Base-by-base conservation (phyloP, 1,140 invertebrate genomes). In the Doryteuthis pealeii region DNA sequence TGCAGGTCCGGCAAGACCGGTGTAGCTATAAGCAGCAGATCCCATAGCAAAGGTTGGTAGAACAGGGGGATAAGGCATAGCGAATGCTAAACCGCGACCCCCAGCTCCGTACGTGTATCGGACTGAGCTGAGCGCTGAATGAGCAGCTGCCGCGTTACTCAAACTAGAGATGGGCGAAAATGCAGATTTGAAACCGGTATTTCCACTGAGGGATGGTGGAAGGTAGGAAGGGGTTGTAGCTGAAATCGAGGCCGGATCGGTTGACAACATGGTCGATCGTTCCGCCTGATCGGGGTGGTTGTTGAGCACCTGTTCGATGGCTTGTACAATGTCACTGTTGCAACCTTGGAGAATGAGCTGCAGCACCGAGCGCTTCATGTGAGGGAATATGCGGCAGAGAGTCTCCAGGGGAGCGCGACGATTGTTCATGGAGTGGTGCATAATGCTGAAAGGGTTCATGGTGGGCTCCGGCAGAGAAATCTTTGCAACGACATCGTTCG, bases 251-350 rank as follows among this genome's bases (percentile, higher is more conserved):
- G 58, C 12, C 67, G 72, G 26, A 70, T 58, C 15, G 73, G 40
- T 70, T 65, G 35, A n/a, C 3, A 18, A 8, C 62, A 33, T 3
- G 62, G 49, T 10, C 70, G 68, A 49, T 70, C 45, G 14, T 12
- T 70, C 71, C 35, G 74, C 73, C 33, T 69, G 74, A 58, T 80
- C 79, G 5, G 49, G 30, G 73, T 84, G 80, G 58, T 79, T 81
- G 70, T 78, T 82, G 62, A 85, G 78, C 12, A 86, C 76, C 58
- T 94, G 91, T 84, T 97, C 95, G 91, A 97, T 96, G 1, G 95
- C 94, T 79, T 94, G 93, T 0, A 96, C 91, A 0, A 96, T 93
- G 83, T 97, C 95, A 0, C 95, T 94, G 89, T 88, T 92, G 89
- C 89, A 91, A 74, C 91, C 89, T 72, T 91, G 90, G 2, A 97